Evolutionary conservation across 2,888 invertebrate genomes (phyloP), one percentile per base, ranked within the genome.

Genomic region (Lacanobia oleracea): DNA sequence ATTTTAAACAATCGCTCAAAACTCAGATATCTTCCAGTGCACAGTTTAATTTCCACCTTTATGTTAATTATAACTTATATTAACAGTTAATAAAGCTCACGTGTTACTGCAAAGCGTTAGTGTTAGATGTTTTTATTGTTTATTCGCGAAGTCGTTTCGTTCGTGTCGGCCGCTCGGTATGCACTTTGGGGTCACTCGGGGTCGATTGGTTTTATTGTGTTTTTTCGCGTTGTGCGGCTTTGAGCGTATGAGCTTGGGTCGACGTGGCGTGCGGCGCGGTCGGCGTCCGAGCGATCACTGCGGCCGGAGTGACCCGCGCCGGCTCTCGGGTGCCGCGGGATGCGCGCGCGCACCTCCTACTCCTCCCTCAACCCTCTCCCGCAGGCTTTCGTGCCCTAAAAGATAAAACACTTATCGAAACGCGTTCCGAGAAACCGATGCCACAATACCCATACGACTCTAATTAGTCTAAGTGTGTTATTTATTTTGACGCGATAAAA

Each of bases 101-200:
- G 89, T 91, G 91, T 92, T 90, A 92, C 89, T 86, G 91, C 88
- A 77, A 90, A 91, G 91, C 91, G 91, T 87, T 90, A 86, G 70
- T 79, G 90, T 93, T 93, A 92, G 91, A 88, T 85, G 80, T 86
- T 78, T 84, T 83, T 84, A 86, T 84, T 86, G 88, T 74, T 62
- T 88, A 85, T 90, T 91, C 90, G 93, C 91, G 90, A 88, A 88
- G 90, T 94, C 94, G 93, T 93, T 93, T 94, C 94, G 94, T 94
- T 94, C 91, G 94, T 90, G 90, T 88, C 87, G 89, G 88, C 89
- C 91, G 92, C 91, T 91, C 93, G 93, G 91, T 88, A 87, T 92
- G 93, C 91, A 92, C 93, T 91, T 87, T 88, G 91, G 92, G 94
- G 94, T 94, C 94, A 93, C 94, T 91, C 90, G 92, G 93, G 94